A percentile compares a stretch with the other conserved stretches of the same genome.
Conservation (phyloP, 2,113 vertebrate species). For the Menidia beryllina region DNA sequence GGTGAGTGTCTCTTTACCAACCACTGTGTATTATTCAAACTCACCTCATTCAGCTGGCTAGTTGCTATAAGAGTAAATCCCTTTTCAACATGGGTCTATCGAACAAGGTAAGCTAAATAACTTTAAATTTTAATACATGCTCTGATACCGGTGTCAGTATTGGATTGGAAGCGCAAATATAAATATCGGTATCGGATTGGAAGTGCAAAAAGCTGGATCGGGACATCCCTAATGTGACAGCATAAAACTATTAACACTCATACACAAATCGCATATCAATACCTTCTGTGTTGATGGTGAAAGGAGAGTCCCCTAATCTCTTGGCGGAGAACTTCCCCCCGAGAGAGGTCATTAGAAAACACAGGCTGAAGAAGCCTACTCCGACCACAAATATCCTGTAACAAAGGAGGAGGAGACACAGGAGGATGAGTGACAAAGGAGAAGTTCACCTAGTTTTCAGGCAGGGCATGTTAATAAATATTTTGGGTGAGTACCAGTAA, state of each 20-base stretch:
- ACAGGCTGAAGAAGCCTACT: constrained; percentile 97
- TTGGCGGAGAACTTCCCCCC: constrained; percentile 96
- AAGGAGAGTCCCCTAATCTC: constrained; percentile 93
- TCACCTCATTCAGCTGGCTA: too few relatives aligned
- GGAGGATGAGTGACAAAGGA: constrained; percentile 19
- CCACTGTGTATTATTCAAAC: too few relatives aligned
- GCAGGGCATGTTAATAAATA: constrained; percentile 38
- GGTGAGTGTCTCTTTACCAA: too few relatives aligned
- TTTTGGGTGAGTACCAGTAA: constrained; percentile 14
- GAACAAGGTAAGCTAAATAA: too few relatives aligned
- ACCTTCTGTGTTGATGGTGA: constrained; percentile 98
- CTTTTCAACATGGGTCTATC: too few relatives aligned
- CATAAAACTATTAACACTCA: constrained; percentile 38
- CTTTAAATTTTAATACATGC: too few relatives aligned
- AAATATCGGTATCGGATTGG: too few relatives aligned
- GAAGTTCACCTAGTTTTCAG: constrained; percentile 17
- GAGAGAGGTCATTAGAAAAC: constrained; percentile 98
- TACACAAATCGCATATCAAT: constrained; percentile 52
- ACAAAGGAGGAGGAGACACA: constrained; percentile 48
- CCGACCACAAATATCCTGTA: constrained; percentile 96
- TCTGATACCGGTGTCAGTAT: too few relatives aligned
- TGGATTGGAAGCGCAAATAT: too few relatives aligned
- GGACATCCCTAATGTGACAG: too few relatives aligned
- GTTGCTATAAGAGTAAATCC: too few relatives aligned
- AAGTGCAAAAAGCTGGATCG: too few relatives aligned